Evolutionary conservation across 2,113 vertebrate species (phyloP).

Genomic region (Campylorhamphus procurvoides): DNA sequence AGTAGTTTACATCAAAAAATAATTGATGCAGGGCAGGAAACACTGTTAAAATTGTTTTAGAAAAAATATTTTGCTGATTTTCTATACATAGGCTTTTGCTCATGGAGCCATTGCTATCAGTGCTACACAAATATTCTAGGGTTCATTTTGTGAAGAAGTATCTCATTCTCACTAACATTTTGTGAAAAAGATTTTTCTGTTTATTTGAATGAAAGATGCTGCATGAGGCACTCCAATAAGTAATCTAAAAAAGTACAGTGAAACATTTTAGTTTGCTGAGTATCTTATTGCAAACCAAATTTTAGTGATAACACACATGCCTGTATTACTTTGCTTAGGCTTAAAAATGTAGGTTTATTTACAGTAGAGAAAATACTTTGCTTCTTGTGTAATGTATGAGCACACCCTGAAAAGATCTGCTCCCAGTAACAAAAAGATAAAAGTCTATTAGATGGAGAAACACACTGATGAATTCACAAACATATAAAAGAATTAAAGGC

Average conservation of each 20-base stretch:
- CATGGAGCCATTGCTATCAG: not conserved
- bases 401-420: not conserved
- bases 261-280: not conserved
- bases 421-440: not conserved
- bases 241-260: not conserved
- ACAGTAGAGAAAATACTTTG: conserved; percentile 32
- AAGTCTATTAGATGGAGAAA: not conserved
- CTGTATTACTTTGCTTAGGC: not conserved
- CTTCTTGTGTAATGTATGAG: not conserved
- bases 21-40: not conserved
- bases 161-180: not conserved
- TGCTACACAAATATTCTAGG: not conserved
- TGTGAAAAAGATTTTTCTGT: not conserved
- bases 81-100: not conserved
- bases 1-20: not conserved
- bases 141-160: not conserved
- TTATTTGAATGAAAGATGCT: not conserved
- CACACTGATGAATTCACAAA: not conserved
- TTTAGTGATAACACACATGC: not conserved
- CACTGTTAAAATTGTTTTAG: not conserved
- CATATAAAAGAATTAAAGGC: not conserved
- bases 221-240: not conserved
- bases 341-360: conserved; percentile 35
- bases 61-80: not conserved
- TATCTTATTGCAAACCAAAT: not conserved